Percentiles rank a stretch among this genome's conserved stretches.
Conservation (phyloP, 2,888 invertebrate species). For the Automeris io region DNA sequence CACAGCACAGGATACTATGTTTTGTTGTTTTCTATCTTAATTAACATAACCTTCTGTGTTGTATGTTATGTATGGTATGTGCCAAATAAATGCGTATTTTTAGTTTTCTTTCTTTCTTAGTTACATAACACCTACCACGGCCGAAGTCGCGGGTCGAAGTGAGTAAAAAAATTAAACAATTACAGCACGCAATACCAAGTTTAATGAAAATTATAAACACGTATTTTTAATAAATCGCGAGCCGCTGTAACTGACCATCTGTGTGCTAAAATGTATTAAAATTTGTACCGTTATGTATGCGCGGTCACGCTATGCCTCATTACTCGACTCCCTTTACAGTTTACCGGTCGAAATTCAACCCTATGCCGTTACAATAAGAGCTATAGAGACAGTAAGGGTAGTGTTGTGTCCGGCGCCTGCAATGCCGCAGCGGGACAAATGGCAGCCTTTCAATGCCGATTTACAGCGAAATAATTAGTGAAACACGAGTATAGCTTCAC, state of each 20-base stretch:
- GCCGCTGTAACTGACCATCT: conserved; percentile 5
- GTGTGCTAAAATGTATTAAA: conserved; percentile 8
- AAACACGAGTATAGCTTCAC: conserved; percentile 20
- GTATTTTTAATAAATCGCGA: conserved; percentile 8
- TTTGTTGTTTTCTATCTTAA: too few relatives aligned
- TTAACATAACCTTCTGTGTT: too few relatives aligned
- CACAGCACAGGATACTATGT: too few relatives aligned
- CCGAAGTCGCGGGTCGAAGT: too few relatives aligned
- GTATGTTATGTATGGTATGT: too few relatives aligned
- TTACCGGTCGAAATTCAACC: neutral
- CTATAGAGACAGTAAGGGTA: conserved; percentile 10
- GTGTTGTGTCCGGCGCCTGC: conserved; percentile 27
- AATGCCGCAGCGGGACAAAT: conserved; percentile 30
- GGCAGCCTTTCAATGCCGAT: conserved; percentile 32
- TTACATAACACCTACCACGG: too few relatives aligned
- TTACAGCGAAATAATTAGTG: conserved; percentile 36
- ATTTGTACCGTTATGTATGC: conserved; percentile 32
- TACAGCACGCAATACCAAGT: neutral
- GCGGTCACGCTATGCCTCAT: conserved; percentile 42
- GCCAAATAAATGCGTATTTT: too few relatives aligned
- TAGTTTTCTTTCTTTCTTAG: too few relatives aligned
- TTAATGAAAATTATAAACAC: conserved; percentile 6
- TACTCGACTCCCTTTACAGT: neutral
- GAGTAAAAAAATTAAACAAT: too few relatives aligned
- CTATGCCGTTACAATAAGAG: neutral